These are phyloP conservation scores for Molorchus minor DNA, from an alignment of 2,888 invertebrate genomes.

Conservation along the genomic window DNA sequence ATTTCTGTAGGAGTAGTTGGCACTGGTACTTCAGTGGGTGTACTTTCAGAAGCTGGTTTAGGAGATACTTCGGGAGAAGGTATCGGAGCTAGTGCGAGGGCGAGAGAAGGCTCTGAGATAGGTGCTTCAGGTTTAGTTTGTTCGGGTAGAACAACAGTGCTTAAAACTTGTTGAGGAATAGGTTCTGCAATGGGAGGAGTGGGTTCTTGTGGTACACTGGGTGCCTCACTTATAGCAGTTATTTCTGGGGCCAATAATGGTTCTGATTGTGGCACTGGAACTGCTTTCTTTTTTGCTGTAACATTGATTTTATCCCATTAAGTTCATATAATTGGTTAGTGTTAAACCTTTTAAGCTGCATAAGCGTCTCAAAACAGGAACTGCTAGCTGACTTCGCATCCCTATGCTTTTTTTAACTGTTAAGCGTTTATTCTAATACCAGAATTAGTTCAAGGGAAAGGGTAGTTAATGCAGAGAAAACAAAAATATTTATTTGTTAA, in stretches of 20 bases:
- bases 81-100: not conserved
- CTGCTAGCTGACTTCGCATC: slow-evolving; percentile 14
- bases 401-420: slow-evolving; percentile 24
- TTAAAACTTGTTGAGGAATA: slow-evolving; percentile 31
- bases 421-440: slow-evolving; percentile 24
- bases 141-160: too few species aligned
- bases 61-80: slow-evolving; percentile 39
- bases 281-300: slow-evolving; percentile 25
- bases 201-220: slow-evolving; percentile 28
- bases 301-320: slow-evolving; percentile 23
- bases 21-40: slow-evolving; percentile 19
- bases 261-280: slow-evolving; percentile 9
- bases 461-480: slow-evolving; percentile 30
- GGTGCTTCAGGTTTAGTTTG: not conserved
- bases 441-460: slow-evolving; percentile 11
- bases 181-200: slow-evolving; percentile 33
- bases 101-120: not conserved
- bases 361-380: slow-evolving; percentile 19
- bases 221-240: slow-evolving; percentile 30
- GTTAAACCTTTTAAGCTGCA: slow-evolving; percentile 19
- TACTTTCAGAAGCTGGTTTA: slow-evolving; percentile 34
- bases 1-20: slow-evolving; percentile 7
- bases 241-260: slow-evolving; percentile 19
- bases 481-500: slow-evolving; percentile 34
- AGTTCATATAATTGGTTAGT: slow-evolving; percentile 20